Base-by-base conservation (phyloP, 1,140 invertebrate species). In the Pseudachorutes palmiensis region DNA sequence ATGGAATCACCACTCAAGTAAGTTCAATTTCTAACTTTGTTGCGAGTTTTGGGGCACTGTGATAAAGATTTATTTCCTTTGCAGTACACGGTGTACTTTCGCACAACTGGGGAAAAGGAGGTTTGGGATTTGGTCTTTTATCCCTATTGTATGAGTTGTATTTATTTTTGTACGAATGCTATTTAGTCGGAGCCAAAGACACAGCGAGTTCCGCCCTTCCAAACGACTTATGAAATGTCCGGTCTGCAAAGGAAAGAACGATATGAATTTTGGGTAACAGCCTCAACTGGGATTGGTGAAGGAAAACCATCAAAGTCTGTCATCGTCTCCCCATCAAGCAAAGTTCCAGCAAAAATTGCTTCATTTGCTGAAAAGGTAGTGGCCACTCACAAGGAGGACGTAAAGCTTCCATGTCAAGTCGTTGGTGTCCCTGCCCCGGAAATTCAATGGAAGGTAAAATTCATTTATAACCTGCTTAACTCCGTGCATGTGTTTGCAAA, bases 201-300 rank as follows among this genome's bases (percentile, higher is more conserved):
- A 63, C 86, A 89, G 72, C 88, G 88, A 80, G 85, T 89, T 71
- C 78, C 79, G 22, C 70, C 80, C 5, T 79, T 78, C 66, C 81
- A 83, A 83, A 81, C 89, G 76, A 90, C 85, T 75, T 91, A 87
- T 76, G 92, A 94, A 77, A 89, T 91, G 12, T 88, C 87, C 57
- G 88, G 89, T 71, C 78, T 95, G 71, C 88, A 88, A 73, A 85
- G 88, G 73, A 87, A 88, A 73, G 82, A 84, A 59, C 86, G 88
- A 65, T 94, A 94, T 75, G 90, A 94, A 77, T 94, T 96, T 79
- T 95, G 92, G 91, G 91, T 96, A 0, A 94, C 92, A 16, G 92
- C 92, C 45, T 91, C 90, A 57, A 96, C 92, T 0, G 88, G 89
- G 67, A 93, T 94, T 75, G 92, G 92, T 3, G 92, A 95, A 84